phyloP scores from a whole-genome alignment of 2,797 vertebrate genomes.

The Thunnus albacares region DNA sequence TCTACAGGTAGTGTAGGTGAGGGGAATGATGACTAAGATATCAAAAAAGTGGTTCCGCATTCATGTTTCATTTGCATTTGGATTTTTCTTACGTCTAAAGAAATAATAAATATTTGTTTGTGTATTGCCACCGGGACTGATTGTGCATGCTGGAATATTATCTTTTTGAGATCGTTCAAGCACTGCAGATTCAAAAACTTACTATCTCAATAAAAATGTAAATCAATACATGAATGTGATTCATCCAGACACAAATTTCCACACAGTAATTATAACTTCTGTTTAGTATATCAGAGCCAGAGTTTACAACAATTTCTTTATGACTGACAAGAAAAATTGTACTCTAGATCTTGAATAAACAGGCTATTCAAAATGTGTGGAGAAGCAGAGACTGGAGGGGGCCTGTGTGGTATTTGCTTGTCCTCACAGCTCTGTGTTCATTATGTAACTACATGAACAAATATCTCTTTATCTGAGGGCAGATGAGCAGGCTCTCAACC shows the following conservation, averaged over 20 bases:
- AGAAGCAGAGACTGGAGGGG: constrained; percentile 26
- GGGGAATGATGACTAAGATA: not conserved
- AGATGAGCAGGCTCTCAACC: constrained; percentile 51
- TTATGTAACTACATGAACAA: constrained; percentile 79
- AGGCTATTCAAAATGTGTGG: constrained; percentile 24
- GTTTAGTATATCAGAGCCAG: constrained; percentile 12
- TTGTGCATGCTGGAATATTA: not conserved
- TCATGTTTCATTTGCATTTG: constrained; percentile 13
- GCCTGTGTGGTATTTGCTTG: constrained; percentile 54
- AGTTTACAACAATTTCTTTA: not conserved
- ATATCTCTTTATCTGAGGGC: constrained; percentile 65
- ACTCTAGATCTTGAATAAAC: constrained; percentile 7
- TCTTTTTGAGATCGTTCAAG: not conserved
- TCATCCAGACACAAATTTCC: not conserved
- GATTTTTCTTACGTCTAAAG: not conserved
- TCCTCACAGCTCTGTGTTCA: constrained; percentile 62
- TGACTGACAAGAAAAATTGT: not conserved
- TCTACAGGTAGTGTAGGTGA: not conserved
- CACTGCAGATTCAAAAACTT: not conserved
- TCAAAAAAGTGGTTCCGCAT: not conserved
- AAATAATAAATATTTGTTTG: not conserved
- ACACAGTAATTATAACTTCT: not conserved
- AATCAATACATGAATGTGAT: rapidly evolving
- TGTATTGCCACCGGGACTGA: not conserved
- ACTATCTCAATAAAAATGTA: not conserved